Evolutionary conservation across 2,888 invertebrate genomes (phyloP).

Genomic region (Timandra comae): DNA sequence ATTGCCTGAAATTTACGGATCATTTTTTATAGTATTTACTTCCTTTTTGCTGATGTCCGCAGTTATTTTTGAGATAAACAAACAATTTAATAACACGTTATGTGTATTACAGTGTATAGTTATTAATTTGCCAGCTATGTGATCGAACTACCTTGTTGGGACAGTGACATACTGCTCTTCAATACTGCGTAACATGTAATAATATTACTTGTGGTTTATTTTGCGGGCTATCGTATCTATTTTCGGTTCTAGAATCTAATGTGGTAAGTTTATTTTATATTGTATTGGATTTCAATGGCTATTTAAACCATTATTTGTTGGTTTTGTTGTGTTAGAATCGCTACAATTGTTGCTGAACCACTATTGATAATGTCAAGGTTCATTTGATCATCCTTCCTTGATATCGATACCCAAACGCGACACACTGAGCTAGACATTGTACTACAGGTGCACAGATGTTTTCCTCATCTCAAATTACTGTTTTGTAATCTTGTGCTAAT

Average conservation of each 20-base stretch:
- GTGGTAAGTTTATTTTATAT: constrained; percentile 33
- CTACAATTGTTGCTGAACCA: constrained; percentile 1
- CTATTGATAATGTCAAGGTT: constrained; percentile 49
- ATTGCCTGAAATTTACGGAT: too few species aligned
- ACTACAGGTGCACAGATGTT: too few species aligned
- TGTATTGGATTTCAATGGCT: neutral
- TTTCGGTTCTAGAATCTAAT: constrained; percentile 44
- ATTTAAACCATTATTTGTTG: neutral
- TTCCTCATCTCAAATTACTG: too few species aligned
- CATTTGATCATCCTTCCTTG: constrained; percentile 7
- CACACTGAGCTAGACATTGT: too few species aligned
- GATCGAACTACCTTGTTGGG: constrained; percentile 27
- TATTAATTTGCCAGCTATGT: constrained; percentile 21
- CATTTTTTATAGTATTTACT: too few species aligned
- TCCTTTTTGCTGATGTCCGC: constrained; percentile 4
- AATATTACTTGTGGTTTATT: constrained; percentile 64
- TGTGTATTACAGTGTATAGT: constrained; percentile 20
- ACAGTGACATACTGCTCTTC: constrained; percentile 37
- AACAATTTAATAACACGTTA: constrained; percentile 17
- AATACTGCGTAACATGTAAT: constrained; percentile 63
- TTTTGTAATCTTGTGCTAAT: too few species aligned
- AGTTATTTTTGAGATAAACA: constrained; percentile 28
- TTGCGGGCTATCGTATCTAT: constrained; percentile 58
- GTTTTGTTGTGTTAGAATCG: neutral
- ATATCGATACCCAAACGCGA: too few species aligned